phyloP scores from a whole-genome alignment of 2,797 vertebrate species.

The Pteronotus mesoamericanus region DNA sequence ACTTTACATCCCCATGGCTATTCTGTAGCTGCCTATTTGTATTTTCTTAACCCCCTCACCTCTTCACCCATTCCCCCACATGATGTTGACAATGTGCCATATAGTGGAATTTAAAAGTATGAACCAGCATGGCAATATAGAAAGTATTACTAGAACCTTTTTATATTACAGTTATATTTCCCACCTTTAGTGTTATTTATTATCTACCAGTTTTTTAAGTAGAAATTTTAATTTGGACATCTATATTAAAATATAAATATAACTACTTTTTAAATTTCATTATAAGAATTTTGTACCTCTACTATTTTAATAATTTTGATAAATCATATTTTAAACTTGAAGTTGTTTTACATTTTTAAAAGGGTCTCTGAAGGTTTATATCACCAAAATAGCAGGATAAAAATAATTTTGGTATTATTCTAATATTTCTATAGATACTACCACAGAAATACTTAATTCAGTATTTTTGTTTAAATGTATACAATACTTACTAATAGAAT shows the following conservation, averaged over 20 bases:
- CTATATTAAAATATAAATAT: not conserved
- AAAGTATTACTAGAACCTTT: not conserved
- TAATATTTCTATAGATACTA: not conserved
- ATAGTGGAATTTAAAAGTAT: not conserved
- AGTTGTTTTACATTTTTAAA: constrained; percentile 2
- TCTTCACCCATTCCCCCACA: no score
- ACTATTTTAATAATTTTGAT: not conserved
- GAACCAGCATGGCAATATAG: not conserved
- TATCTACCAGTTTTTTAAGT: not conserved
- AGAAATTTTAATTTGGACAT: not conserved
- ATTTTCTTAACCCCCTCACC: no score
- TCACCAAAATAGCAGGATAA: not conserved
- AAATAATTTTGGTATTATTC: not conserved
- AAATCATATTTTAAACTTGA: not conserved
- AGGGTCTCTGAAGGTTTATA: not conserved
- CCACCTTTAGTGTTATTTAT: not conserved
- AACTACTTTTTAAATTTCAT: not conserved
- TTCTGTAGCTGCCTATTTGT: no score
- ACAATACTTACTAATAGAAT: not conserved
- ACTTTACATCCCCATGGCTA: no score
- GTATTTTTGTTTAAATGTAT: not conserved
- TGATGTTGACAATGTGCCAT: not conserved
- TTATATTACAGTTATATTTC: not conserved
- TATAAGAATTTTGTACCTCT: not conserved
- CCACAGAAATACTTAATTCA: not conserved